Base-by-base conservation (phyloP, 30 jellyfish, hydroid and myxozoan species). In the Hydractinia symbiolongicarpus region DNA sequence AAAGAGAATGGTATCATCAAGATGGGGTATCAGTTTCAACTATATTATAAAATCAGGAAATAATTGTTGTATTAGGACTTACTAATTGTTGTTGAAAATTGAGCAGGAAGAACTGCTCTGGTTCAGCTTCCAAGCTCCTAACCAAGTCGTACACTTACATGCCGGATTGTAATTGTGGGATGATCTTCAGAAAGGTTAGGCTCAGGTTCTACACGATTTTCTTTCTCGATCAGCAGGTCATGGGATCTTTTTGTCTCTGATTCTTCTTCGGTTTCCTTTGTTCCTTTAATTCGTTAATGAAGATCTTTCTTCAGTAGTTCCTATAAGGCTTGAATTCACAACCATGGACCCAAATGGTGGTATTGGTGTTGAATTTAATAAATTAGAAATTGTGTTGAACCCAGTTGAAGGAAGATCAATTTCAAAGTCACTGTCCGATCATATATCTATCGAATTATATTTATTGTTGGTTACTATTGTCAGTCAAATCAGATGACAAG, bases 11-110 rank as follows among this genome's bases (percentile, higher is more conserved):
- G 30, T 7, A 51, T 64, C 74, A 64, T 64, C 40, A 64, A 64
- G 8, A 64, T 13, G 40, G 74, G 74, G 7, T 13, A n/a, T 64
- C 74, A 6, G 74, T n/a, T n/a, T n/a, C 74, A n/a, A n/a, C 74
- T 6, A 64, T 64, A 64, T 64, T 64, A 51, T 64, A 64, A 44
- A 64, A 4, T 64, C 6, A 4, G 4, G 74, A 4, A 64, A 44
- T n/a, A n/a, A 64, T 51, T n/a, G 19, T 64, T 64, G 74, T 6
- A 64, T 64, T 6, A 6, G 6, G 74, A n/a, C 9, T n/a, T n/a
- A 64, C 74, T n/a, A 64, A 4, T 64, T 64, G 19, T 64, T 51
- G 9, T 6, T 64, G 52, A 13, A 64, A 64, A 64, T 51, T 13
- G 0, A 64, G 40, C 74, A 64, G 74, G 19, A 4, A n/a, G 40